A percentile compares a stretch with the other conserved stretches of the same genome.
These are phyloP conservation scores for Tadarida brasiliensis DNA, from an alignment of 2,797 vertebrate species.

Conservation along the genomic window DNA sequence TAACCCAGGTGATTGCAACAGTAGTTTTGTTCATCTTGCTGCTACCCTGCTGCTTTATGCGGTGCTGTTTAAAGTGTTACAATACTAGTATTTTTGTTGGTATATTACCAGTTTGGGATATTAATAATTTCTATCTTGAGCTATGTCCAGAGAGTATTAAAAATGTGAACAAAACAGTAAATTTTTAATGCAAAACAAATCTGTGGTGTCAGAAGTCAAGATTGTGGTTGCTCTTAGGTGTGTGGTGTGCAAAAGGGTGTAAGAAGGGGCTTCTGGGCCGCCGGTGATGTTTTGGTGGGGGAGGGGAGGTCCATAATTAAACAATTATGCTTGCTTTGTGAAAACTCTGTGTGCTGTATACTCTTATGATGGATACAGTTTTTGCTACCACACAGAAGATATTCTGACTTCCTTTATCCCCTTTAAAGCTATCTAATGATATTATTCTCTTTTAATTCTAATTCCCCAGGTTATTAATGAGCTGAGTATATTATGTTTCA, in stretches of 20 bases:
- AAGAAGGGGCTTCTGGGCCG: not conserved
- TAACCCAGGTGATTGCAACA: not conserved
- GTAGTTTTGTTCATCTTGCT: not conserved
- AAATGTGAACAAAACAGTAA: not conserved
- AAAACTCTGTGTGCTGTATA: not conserved
- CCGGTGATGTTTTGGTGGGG: not conserved
- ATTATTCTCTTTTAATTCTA: slow-evolving; percentile 20
- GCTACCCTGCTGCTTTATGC: not conserved
- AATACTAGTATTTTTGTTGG: not conserved
- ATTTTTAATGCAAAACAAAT: not conserved
- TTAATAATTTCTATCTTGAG: not conserved
- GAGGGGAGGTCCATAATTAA: not conserved
- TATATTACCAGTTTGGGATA: not conserved
- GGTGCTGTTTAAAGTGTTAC: not conserved
- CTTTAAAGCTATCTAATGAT: not conserved
- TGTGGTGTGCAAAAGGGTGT: not conserved
- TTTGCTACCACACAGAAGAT: not conserved
- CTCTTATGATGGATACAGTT: not conserved
- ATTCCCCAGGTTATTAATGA: not conserved
- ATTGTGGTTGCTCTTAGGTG: not conserved
- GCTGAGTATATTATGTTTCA: not conserved
- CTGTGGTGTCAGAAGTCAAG: not conserved
- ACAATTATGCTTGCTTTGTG: not conserved
- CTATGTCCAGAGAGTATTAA: not conserved
- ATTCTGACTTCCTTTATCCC: not conserved